Evolutionary conservation across 2,113 vertebrate genomes (phyloP).

Genomic region (Fulmarus glacialis): DNA sequence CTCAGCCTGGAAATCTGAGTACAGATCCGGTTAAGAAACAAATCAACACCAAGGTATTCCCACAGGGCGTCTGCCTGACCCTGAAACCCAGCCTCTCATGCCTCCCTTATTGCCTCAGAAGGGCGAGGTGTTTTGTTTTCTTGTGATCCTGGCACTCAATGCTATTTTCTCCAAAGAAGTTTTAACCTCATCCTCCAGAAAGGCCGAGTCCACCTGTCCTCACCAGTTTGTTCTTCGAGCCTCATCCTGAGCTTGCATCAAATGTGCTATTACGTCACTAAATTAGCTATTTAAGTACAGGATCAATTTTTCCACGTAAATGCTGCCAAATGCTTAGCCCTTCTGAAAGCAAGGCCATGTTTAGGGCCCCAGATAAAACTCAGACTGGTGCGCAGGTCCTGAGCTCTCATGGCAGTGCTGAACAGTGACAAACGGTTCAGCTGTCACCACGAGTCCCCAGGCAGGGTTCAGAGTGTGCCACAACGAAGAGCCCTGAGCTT

Average conservation of each 20-base stretch:
- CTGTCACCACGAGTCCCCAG: not conserved
- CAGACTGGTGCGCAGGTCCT: accelerated
- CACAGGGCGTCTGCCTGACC: not conserved
- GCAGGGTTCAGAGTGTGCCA: not conserved
- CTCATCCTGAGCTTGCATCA: not conserved
- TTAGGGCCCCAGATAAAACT: not conserved
- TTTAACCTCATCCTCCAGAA: not conserved
- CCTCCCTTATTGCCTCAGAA: not conserved
- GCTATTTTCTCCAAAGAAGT: not conserved
- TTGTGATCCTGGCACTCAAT: not conserved
- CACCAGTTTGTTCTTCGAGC: not conserved
- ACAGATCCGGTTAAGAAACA: not conserved
- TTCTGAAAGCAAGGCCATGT: not conserved
- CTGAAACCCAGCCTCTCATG: not conserved
- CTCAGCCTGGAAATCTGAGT: not conserved
- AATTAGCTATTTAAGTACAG: constrained; percentile 8
- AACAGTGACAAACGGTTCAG: not conserved
- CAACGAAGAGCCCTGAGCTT: not conserved
- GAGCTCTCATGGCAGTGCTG: not conserved
- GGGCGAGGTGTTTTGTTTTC: not conserved
- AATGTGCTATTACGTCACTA: not conserved
- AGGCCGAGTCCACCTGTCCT: not conserved
- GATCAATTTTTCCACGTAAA: not conserved
- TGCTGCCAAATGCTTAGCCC: not conserved
- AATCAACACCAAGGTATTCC: not conserved